Conservation (phyloP, 64 coral and sea anemone genomes). For the Trachythela sp. region DNA sequence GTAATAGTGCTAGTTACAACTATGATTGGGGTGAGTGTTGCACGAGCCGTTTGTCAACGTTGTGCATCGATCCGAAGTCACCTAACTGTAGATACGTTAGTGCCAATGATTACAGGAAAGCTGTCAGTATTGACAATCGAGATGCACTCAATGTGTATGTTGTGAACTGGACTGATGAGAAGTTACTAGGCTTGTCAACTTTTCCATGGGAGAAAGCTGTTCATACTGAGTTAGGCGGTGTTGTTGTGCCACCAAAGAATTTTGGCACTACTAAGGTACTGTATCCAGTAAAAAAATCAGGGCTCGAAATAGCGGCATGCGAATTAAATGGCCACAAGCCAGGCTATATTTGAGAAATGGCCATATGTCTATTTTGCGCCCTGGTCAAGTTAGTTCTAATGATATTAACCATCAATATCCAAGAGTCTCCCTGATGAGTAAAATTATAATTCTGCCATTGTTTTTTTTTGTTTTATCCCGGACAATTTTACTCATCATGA, state of each 20-base stretch:
- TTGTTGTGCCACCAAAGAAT: constrained; percentile 54
- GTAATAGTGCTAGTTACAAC: constrained; percentile 52
- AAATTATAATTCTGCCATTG: too few relatives aligned
- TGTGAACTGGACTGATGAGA: constrained; percentile 53
- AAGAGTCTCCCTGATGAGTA: too few relatives aligned
- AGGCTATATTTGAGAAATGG: too few relatives aligned
- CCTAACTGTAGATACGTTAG: constrained; percentile 71
- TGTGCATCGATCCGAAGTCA: constrained; percentile 76
- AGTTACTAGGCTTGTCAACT: constrained; percentile 61
- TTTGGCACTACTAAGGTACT: constrained; percentile 40
- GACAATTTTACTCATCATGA: not conserved
- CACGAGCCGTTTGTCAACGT: constrained; percentile 53
- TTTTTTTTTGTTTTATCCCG: not conserved
- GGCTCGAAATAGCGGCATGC: too few relatives aligned
- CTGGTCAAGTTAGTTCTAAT: too few relatives aligned
- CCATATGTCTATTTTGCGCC: too few relatives aligned
- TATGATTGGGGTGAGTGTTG: constrained; percentile 94
- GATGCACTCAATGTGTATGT: constrained; percentile 80
- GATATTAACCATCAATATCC: too few relatives aligned
- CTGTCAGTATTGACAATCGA: constrained; percentile 56
- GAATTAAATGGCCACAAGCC: too few relatives aligned
- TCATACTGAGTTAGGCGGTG: constrained; percentile 59
- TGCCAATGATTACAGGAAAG: constrained; percentile 63
- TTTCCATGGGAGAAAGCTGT: constrained; percentile 93
- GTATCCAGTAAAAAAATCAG: not conserved